These are phyloP conservation scores for Pseudomyrmex cubaensis DNA, from an alignment of 1,140 invertebrate species.

Conservation along the genomic window DNA sequence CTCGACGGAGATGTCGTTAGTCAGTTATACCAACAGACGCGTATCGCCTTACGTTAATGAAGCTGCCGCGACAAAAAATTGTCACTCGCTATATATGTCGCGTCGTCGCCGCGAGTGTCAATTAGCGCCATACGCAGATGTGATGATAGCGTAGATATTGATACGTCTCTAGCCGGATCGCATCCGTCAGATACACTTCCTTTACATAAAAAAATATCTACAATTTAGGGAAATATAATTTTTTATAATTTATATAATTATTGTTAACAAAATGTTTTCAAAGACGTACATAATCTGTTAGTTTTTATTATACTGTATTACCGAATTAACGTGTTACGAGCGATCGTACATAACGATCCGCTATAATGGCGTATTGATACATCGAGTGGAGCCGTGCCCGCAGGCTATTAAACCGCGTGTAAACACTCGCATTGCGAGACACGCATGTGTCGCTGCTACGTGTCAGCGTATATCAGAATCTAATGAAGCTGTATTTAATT, in stretches of 20 bases:
- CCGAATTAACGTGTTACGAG: slow-evolving; percentile 70
- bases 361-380: slow-evolving; percentile 68
- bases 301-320: slow-evolving; percentile 52
- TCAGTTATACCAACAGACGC: not conserved
- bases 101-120: slow-evolving; percentile 24
- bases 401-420: slow-evolving; percentile 49
- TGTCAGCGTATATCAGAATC: slow-evolving; percentile 39
- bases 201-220: not conserved
- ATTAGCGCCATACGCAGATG: slow-evolving; percentile 40
- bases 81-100: not conserved
- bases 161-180: too few relatives aligned
- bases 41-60: slow-evolving; percentile 25
- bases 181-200: too few relatives aligned
- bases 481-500: slow-evolving; percentile 76
- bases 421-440: slow-evolving; percentile 41
- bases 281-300: not conserved
- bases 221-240: too few relatives aligned
- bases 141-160: too few relatives aligned
- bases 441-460: slow-evolving; percentile 50
- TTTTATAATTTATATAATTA: too few relatives aligned
- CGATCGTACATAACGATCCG: slow-evolving; percentile 56
- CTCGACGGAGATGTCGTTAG: slow-evolving; percentile 39
- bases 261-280: not conserved
- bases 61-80: slow-evolving; percentile 34
- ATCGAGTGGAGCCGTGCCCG: slow-evolving; percentile 27